Base-by-base conservation (phyloP, 2,797 vertebrate species). In the Steatocranus sp. region DNA sequence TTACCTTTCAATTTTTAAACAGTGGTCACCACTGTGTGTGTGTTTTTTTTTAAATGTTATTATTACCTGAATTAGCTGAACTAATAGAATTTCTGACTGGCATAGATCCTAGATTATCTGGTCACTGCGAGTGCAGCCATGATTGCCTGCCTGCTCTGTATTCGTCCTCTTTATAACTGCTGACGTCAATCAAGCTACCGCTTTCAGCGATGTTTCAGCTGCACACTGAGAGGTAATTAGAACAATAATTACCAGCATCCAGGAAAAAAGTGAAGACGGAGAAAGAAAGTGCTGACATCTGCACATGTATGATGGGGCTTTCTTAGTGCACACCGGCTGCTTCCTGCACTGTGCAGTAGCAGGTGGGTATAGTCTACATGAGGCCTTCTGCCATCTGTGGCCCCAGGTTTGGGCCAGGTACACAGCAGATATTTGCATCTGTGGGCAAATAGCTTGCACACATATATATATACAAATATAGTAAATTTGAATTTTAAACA, bases 231-330 rank as follows among this genome's bases (percentile, higher is more conserved):
- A 86, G 74, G 46, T 90, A 88, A 94, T 95, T 92, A 91, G 66
- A 90, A 85, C 88, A 80, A 86, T 88, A 89, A 91, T 92, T 79
- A 86, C 82, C 84, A 51, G 74, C 70, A 38, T 83, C 82, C 83
- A 80, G 79, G 32, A 81, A 78, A 88, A 83, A 84, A 84, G 76
- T 48, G 73, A 84, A 82, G 87, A 88, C 48, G 8, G 54, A 25
- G 63, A 43, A 80, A 79, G 75, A 91, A 93, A 94, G 84, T 88
- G 92, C 93, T 95, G 93, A 94, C 88, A 80, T 87, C 87, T 86
- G 90, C 90, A 89, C 81, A 86, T 79, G 88, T 85, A 86, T 89
- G 86, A 76, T 4, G 66, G 68, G 43, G 70, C 66, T 66, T 80
- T 78, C 30, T 36, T 53, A 30, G 74, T 48, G 78, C 78, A 68